Base-by-base conservation (phyloP, 2,113 vertebrate species). In the Leucopsar rothschildi region DNA sequence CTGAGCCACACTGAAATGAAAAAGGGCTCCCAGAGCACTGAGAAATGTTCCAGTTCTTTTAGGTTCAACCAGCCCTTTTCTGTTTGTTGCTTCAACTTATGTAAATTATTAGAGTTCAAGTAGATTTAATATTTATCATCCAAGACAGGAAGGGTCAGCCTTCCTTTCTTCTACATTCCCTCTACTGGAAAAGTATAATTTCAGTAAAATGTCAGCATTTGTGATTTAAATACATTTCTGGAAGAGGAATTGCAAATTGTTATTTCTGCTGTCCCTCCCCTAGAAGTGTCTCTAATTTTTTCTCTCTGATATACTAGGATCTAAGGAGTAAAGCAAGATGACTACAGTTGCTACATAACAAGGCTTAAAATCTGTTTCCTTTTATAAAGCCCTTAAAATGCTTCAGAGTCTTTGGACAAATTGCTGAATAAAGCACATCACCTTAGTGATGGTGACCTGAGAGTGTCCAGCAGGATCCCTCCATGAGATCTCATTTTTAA, bases 61-160 rank as follows among this genome's bases (percentile, higher is more conserved):
- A 90, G 92, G 91, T 90, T 82, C 81, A 95, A 82, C 85, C 92
- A 97, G 53, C 83, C 86, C 35, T 97, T 97, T 96, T 92, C 86
- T 83, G 90, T 95, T 94, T 92, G 87, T 95, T 94, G 71, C 92
- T 97, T 96, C 90, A 70, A 95, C 59, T 95, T 95, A 94, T 83
- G 93, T 76, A 96, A 96, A 96, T 96, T 82, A 47, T 24, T 65
- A 57, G 85, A 92, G 83, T 96, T 95, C 77, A 96, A 88, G 96
- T 89, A 95, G 68, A 60, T 81, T 92, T 93, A 79, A 95, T 94
- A 88, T 97, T 97, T 95, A 95, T 96, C 83, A 82, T 93, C 68
- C 31, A 59, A 92, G 95, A 85, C 93, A 88, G 83, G 79, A 96
- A 42, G 85, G 86, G 73, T 84, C 61, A 55, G 20, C 57, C 84